These are phyloP conservation scores for Elaphurus davidianus DNA, from an alignment of 2,113 vertebrate species.

Conservation along the genomic window DNA sequence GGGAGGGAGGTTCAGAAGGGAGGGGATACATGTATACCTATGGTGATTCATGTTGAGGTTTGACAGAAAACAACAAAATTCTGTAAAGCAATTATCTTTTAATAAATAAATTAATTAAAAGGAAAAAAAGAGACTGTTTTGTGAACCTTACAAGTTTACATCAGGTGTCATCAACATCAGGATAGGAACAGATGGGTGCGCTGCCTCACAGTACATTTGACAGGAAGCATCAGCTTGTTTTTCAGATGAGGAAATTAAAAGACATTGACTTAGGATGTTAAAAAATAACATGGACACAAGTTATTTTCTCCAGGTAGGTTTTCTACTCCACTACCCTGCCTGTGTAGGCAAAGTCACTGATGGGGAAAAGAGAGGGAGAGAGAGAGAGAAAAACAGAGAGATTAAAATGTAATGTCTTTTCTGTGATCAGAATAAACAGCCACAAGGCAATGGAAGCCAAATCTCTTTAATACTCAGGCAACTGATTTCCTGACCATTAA, in stretches of 20 bases:
- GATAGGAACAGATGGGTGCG: fast-evolving
- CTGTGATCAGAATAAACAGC: neutral
- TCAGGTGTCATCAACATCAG: neutral
- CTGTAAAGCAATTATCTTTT: neutral
- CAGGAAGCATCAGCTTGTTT: neutral
- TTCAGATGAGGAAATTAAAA: neutral
- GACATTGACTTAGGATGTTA: neutral
- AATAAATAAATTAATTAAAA: neutral
- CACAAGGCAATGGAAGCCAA: neutral
- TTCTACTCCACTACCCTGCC: neutral
- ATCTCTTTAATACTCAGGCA: neutral
- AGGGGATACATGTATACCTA: neutral
- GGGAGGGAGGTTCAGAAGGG: neutral
- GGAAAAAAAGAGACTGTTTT: neutral
- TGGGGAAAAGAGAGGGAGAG: neutral
- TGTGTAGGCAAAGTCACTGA: neutral
- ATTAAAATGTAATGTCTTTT: neutral
- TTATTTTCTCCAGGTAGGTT: neutral
- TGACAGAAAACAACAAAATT: neutral
- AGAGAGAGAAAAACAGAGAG: neutral
- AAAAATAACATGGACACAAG: neutral
- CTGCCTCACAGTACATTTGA: neutral
- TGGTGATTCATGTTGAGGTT: neutral
- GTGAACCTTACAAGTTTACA: neutral
- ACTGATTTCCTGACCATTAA: neutral